phyloP scores from a whole-genome alignment of 2,797 vertebrate species.

The Aphelocoma californica region DNA sequence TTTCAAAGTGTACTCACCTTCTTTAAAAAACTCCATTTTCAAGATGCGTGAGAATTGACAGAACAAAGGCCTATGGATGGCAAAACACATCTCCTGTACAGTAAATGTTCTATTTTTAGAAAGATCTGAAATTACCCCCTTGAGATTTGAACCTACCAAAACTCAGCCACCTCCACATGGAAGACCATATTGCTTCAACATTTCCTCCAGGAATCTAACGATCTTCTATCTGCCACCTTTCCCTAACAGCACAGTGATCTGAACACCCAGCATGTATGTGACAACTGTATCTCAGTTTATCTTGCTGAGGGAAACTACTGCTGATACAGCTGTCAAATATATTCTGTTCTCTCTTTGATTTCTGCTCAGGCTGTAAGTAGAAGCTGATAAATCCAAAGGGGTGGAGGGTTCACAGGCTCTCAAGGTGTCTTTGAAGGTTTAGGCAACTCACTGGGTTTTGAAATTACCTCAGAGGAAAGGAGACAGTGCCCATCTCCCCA shows the following conservation, averaged over 20 bases:
- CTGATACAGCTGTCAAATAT: conserved; percentile 42
- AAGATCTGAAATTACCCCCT: not conserved
- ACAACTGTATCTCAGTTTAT: conserved; percentile 14
- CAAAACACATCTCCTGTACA: not conserved
- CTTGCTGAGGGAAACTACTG: conserved; percentile 37
- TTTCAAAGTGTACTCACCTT: not conserved
- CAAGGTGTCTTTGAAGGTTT: not conserved
- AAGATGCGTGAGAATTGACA: not conserved
- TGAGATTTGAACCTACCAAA: not conserved
- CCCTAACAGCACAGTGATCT: not conserved
- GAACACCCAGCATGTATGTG: not conserved
- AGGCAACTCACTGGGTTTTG: not conserved
- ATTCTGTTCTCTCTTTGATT: conserved; percentile 23
- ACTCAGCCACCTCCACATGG: not conserved
- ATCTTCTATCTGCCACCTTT: conserved; percentile 20
- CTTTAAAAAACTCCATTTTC: not conserved
- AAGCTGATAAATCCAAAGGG: conserved; percentile 38
- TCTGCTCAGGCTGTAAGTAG: conserved; percentile 42
- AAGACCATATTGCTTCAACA: not conserved
- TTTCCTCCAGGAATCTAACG: not conserved
- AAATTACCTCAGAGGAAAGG: not conserved
- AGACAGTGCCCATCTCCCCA: not conserved
- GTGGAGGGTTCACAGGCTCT: not conserved
- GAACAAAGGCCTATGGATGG: not conserved
- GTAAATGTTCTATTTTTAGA: not conserved